A percentile compares a stretch with the other conserved stretches of the same genome.
Evolutionary conservation across 1,140 invertebrate species (phyloP).

Genomic region (Tetraneura akinire): DNA sequence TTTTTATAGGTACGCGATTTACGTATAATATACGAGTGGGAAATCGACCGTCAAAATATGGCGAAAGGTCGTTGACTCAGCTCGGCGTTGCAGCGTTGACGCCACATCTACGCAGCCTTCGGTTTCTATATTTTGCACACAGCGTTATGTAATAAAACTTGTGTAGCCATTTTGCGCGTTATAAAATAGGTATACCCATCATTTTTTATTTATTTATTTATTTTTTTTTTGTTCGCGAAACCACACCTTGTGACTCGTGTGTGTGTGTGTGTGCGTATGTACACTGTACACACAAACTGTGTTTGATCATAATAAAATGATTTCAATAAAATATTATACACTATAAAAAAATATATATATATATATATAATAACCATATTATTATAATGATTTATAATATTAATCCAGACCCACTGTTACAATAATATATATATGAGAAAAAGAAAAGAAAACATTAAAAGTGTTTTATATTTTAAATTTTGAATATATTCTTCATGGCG

Average conservation of each 20-base stretch:
- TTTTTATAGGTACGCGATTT: too few relatives aligned
- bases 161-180: conserved; percentile 31
- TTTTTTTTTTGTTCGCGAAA: neutral
- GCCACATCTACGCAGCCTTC: neutral
- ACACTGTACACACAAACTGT: neutral
- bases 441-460: too few relatives aligned
- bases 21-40: too few relatives aligned
- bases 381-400: too few relatives aligned
- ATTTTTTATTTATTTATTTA: neutral
- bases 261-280: too few relatives aligned
- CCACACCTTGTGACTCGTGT: neutral
- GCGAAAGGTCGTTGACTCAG: conserved; percentile 32
- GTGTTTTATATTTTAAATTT: too few relatives aligned
- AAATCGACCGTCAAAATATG: conserved; percentile 43
- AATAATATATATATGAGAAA: too few relatives aligned
- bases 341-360: too few relatives aligned
- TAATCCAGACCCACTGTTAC: too few relatives aligned
- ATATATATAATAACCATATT: too few relatives aligned
- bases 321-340: too few relatives aligned
- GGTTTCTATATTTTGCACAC: conserved; percentile 21
- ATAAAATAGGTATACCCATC: neutral
- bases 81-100: neutral
- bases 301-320: neutral
- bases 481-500: too few relatives aligned
- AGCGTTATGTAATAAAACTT: conserved; percentile 11